phyloP scores from a whole-genome alignment of 2,888 invertebrate species.

The Mythimna vitellina region DNA sequence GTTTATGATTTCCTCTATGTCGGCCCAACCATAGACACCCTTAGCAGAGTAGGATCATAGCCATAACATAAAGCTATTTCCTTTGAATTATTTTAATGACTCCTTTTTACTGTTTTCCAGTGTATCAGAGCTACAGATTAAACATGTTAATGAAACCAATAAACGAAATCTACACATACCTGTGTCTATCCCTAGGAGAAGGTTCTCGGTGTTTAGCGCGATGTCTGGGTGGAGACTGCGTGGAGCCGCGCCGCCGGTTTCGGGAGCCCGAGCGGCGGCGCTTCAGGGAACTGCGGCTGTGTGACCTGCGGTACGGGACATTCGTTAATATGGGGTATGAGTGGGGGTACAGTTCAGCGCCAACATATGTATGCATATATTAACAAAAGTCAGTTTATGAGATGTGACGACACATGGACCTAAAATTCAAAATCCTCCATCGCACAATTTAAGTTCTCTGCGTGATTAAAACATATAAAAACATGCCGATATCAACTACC shows the following conservation, averaged over 20 bases:
- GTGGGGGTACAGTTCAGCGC: neutral
- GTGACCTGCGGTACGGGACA: constrained; percentile 79
- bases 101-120: neutral
- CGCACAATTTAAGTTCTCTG: no score
- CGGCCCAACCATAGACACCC: no score
- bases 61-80: no score
- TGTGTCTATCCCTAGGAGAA: constrained; percentile 74
- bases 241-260: constrained; percentile 85
- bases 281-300: constrained; percentile 91
- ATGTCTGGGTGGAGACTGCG: constrained; percentile 84
- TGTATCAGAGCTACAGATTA: neutral
- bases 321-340: neutral
- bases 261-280: constrained; percentile 90
- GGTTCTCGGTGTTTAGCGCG: constrained; percentile 77
- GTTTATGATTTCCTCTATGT: neutral
- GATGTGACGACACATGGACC: no score
- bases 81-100: neutral
- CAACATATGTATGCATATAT: neutral
- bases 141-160: neutral
- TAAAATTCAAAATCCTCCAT: no score
- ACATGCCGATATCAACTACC: no score
- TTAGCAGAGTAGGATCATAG: no score
- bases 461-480: no score
- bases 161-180: constrained; percentile 64
- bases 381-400: neutral